Evolutionary conservation across 2,797 vertebrate genomes (phyloP), one percentile per base, ranked within the genome.

Genomic region (Argyrosomus regius): DNA sequence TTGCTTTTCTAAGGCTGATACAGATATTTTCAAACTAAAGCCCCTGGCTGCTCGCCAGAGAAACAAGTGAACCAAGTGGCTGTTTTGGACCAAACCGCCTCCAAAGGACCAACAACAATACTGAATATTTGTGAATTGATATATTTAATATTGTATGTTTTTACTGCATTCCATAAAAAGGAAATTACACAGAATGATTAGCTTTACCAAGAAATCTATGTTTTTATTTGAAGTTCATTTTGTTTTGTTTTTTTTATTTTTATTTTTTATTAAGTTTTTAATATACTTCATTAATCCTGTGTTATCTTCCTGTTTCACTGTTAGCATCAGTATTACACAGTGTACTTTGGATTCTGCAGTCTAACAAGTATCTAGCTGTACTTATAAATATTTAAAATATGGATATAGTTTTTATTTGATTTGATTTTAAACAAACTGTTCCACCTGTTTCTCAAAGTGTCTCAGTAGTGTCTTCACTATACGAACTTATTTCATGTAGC

Each of bases 21-120:
- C 9, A 64, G 22, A 57, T 61, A 46, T 64, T 57, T 72, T 73
- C 17, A 75, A 83, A 67, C 64, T 9, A 41, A 73, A 74, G 49
- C 65, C 56, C 22, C 9, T 39, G 59, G 61, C 31, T 56, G 39
- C 11, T 64, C 46, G 35, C 16, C 54, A 16, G 18, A 59, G 56
- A 35, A 31, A 45, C 43, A 48, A 28, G 6, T 20, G 14, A 62
- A 60, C 6, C 35, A 31, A 43, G 31, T 22, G 50, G n/a, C 39
- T 53, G 39, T n/a, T 73, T 41, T 8, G 5, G 22, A 62, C 17
- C 26, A 20, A 49, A 50, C 46, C 12, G 24, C 46, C 46, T 22
- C 10, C 45, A 14, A 39, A 53, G 35, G 62, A 53, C 8, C 8
- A 6, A 11, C 16, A 66, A 66, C 31, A 35, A 24, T 59, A 31